A percentile compares a stretch with the other conserved stretches of the same genome.
Evolutionary conservation across 2,888 invertebrate genomes (phyloP).

Genomic region (Rhagium mordax): DNA sequence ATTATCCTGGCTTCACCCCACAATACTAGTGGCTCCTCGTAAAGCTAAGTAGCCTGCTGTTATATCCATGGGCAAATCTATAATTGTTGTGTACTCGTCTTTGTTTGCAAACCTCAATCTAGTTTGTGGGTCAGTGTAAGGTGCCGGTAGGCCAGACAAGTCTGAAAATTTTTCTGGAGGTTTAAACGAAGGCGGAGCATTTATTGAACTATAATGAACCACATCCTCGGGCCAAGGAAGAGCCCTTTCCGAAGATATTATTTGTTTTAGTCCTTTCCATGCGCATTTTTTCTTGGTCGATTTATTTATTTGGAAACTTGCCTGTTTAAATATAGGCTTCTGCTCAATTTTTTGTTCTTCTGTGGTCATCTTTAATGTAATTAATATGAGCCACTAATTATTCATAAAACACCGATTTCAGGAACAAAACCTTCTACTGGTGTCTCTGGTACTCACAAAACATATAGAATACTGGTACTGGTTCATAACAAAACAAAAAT

Average conservation of each 20-base stretch:
- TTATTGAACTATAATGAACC: conserved; percentile 88
- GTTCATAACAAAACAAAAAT: no score
- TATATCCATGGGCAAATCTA: conserved; percentile 92
- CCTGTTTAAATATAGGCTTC: conserved; percentile 65
- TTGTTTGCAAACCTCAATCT: conserved; percentile 88
- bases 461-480: no score
- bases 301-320: conserved; percentile 72
- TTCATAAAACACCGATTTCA: no score
- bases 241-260: conserved; percentile 84
- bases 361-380: conserved; percentile 49
- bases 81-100: conserved; percentile 90
- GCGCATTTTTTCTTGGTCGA: conserved; percentile 81
- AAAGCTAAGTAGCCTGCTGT: conserved; percentile 91
- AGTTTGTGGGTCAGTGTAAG: conserved; percentile 93
- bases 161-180: conserved; percentile 96
- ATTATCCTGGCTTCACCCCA: conserved; percentile 71
- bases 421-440: no score
- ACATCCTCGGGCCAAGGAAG: conserved; percentile 85
- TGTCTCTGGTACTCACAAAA: no score
- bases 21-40: conserved; percentile 85
- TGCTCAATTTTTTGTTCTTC: conserved; percentile 60
- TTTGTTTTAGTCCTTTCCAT: conserved; percentile 93
- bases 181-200: conserved; percentile 92
- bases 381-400: no score
- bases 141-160: conserved; percentile 88